Percentiles rank a stretch among this genome's conserved stretches.
These are phyloP conservation scores for Saguinus midas DNA, from an alignment of 2,113 vertebrate species.

Conservation along the genomic window DNA sequence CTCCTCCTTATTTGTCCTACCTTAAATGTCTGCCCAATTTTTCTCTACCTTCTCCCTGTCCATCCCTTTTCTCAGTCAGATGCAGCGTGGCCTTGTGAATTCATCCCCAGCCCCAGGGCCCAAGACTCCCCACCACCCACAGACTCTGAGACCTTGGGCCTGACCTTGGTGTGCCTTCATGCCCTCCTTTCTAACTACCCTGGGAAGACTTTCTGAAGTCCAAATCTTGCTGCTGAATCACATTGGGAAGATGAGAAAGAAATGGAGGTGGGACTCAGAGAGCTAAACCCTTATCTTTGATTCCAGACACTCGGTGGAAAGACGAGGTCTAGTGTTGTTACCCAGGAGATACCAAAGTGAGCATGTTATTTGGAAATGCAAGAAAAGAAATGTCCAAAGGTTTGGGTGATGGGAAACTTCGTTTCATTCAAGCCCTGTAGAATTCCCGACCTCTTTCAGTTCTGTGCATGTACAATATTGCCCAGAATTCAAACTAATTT, in stretches of 20 bases:
- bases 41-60: background rate
- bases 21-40: accelerated
- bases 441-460: background rate
- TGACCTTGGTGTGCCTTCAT: background rate
- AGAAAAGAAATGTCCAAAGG: background rate
- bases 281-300: accelerated
- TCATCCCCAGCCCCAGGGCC: background rate
- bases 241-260: background rate
- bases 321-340: accelerated
- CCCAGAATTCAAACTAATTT: background rate
- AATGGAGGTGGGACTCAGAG: no score
- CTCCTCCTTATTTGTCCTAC: background rate
- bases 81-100: accelerated
- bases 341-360: accelerated
- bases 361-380: background rate
- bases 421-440: accelerated
- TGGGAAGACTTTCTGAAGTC: background rate
- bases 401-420: background rate
- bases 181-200: background rate
- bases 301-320: background rate
- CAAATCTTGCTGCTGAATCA: background rate
- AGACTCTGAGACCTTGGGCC: background rate
- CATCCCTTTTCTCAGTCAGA: background rate
- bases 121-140: accelerated
- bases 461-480: background rate